These are phyloP conservation scores for Clarias gariepinus DNA, from an alignment of 2,113 vertebrate genomes.

Conservation along the genomic window DNA sequence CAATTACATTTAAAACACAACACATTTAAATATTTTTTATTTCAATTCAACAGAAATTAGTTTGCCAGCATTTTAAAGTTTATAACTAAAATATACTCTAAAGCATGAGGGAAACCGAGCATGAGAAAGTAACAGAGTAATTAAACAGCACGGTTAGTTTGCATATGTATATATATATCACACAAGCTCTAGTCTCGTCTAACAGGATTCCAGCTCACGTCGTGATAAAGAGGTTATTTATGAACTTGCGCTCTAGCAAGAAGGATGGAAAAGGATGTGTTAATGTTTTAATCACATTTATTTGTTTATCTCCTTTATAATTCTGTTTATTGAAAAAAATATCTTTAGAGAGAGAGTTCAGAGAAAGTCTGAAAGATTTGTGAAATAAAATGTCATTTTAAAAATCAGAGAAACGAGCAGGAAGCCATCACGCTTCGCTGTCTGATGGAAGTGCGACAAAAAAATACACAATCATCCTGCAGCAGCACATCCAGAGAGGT, in stretches of 20 bases:
- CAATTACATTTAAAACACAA: too few relatives aligned
- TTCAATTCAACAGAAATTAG: neutral
- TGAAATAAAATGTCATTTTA: too few relatives aligned
- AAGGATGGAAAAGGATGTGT: neutral
- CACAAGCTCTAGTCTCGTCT: too few relatives aligned
- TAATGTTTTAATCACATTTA: neutral
- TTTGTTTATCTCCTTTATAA: neutral
- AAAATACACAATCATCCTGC: neutral
- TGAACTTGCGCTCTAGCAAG: neutral
- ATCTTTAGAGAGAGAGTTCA: neutral
- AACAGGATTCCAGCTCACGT: too few relatives aligned
- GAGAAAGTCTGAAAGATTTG: too few relatives aligned
- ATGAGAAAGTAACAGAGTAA: neutral
- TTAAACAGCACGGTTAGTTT: neutral
- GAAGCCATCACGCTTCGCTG: neutral
- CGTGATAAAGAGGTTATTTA: neutral
- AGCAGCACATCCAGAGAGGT: neutral
- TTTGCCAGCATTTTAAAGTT: neutral
- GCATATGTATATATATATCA: too few relatives aligned
- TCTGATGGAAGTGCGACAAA: neutral
- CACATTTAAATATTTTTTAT: neutral
- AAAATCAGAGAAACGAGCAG: too few relatives aligned
- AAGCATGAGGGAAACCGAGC: neutral
- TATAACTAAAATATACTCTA: neutral
- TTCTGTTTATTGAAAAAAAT: neutral